Base-by-base conservation (phyloP, 2,113 vertebrate genomes). In the Hyaena hyaena region DNA sequence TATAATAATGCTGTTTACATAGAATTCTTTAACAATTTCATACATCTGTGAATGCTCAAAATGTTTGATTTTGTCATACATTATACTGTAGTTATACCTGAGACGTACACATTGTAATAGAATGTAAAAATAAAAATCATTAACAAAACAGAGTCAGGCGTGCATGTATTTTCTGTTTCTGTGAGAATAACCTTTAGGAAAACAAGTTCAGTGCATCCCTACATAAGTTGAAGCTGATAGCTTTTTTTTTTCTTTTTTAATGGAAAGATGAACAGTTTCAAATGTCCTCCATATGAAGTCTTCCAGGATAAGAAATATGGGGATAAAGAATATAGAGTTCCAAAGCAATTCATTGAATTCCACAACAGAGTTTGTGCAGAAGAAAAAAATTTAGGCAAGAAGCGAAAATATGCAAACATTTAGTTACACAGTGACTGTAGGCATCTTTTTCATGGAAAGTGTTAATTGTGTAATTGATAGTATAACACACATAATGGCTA, bases 111-210 rank as follows among this genome's bases (percentile, higher is more conserved):
- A 83, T 55, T 98, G 88, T 98, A 97, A 91, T 93, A 96, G 82
- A 96, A 96, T 94, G 88, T 96, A 95, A 98, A 95, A 98, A 97
- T 98, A 98, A 98, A 97, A 95, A n/a, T 76, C 55, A 88, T 85
- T 55, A 96, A 94, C 95, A 97, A 97, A 92, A 92, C 83, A 39
- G 94, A 94, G 43, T 84, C 17, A 83, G 50, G 15, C 94, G 89
- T 76, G 15, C 35, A 43, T 84, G 91, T 91, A 74, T 93, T 96
- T 96, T 96, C 76, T 96, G 23, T 88, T 90, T 95, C 65, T 71
- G 16, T 77, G n/a, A 90, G 19, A 93, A 66, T 65, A 69, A n/a
- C 24, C 23, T 24, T 33, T 81, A 43, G n/a, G 24, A 3, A 19
- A 4, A 63, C 74, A 89, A 83, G 69, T 88, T 90, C 17, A 85